Base-by-base conservation (phyloP, 2,113 vertebrate genomes). In the Nannobrachium achirus region DNA sequence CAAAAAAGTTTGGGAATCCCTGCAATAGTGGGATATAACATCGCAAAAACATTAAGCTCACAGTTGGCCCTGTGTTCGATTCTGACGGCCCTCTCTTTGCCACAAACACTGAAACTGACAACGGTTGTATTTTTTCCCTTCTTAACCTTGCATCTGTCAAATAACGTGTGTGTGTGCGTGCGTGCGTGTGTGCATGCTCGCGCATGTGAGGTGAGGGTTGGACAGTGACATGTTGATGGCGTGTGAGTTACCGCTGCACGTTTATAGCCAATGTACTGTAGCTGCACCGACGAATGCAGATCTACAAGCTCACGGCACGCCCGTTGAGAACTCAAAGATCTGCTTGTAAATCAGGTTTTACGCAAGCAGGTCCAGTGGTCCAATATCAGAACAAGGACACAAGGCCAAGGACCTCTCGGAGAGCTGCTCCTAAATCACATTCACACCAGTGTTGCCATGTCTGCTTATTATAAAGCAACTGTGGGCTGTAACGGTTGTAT, bases 361-460 rank as follows among this genome's bases (percentile, higher is more conserved):
- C n/a, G n/a, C n/a, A n/a, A n/a, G n/a, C n/a, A n/a, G n/a, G n/a
- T n/a, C n/a, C n/a, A n/a, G n/a, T n/a, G 25, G 51, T 66, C 62
- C n/a, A 52, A 75, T 53, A 79, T 74, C 56, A 59, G 40, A 80
- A 68, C 82, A 85, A 75, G 76, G 80, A 66, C 65, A 15, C 51
- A 60, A 56, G 68, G n/a, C 13, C 56, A 11, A 10, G 40, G 10
- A 38, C n/a, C n/a, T n/a, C n/a, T n/a, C n/a, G n/a, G n/a, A 59
- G 40, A 10, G 10, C 39, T 10, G 13, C 59, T 48, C 59, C 14
- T 62, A 33, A 48, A 62, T 62, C 59, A 46, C 19, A 11, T 48
- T 11, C 42, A 48, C 41, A 44, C 18, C 10, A 61, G 9, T n/a
- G 46, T 49, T 49, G 6, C 46, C 46, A 49, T 25, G 20, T 25